These are phyloP conservation scores for Delphinus delphis DNA, from an alignment of 2,113 vertebrate species.

Conservation along the genomic window DNA sequence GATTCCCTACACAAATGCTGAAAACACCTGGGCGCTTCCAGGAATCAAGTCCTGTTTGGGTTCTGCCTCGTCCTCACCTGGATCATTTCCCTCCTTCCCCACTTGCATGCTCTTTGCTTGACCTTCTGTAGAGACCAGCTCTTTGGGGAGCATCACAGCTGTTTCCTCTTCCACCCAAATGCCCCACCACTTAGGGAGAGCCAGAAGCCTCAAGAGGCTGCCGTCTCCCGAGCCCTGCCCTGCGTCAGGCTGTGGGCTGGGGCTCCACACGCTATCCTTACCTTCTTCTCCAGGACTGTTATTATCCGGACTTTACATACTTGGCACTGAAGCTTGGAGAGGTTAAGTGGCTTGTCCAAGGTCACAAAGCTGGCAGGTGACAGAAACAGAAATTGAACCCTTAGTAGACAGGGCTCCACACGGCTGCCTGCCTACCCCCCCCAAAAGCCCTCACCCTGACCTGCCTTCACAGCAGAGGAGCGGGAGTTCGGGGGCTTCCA, in stretches of 20 bases:
- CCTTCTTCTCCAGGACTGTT: not conserved
- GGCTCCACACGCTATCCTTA: not conserved
- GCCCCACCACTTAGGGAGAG: not conserved
- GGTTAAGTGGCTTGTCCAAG: not conserved
- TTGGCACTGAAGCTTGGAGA: not conserved
- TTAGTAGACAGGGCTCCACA: not conserved
- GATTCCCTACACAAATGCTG: not conserved
- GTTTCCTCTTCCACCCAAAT: no score
- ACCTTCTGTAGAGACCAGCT: not conserved
- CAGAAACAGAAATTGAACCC: not conserved
- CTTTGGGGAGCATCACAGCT: not conserved
- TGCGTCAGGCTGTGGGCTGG: no score
- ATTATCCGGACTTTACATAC: not conserved
- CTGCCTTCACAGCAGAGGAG: not conserved
- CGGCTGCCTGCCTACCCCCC: not conserved
- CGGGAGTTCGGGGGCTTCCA: not conserved
- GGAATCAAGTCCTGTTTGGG: no score
- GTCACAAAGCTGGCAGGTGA: not conserved
- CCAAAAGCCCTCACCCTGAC: not conserved
- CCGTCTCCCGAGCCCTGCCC: not conserved
- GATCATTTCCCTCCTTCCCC: not conserved
- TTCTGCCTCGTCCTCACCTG: not conserved
- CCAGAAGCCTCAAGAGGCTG: not conserved
- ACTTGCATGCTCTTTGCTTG: not conserved
- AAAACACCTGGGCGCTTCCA: no score